These are phyloP conservation scores for Hydraecia micacea DNA, from an alignment of 2,888 invertebrate genomes.

Conservation along the genomic window DNA sequence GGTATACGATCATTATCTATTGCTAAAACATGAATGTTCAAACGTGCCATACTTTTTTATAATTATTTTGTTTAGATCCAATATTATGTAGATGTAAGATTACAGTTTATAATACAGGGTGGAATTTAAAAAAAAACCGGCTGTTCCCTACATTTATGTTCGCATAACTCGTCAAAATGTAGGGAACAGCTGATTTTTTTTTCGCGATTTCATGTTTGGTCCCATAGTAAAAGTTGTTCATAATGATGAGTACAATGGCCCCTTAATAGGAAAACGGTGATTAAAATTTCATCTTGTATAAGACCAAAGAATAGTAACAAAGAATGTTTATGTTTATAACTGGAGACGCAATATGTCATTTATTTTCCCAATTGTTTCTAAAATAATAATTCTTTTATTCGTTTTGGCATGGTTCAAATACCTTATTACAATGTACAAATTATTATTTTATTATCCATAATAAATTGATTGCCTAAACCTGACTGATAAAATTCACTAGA, in stretches of 20 bases:
- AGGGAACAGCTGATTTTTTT: too few species aligned
- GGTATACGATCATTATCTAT: not conserved
- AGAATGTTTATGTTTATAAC: slow-evolving; percentile 32
- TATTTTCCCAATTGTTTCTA: not conserved
- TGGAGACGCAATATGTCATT: slow-evolving; percentile 24
- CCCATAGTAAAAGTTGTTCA: too few species aligned
- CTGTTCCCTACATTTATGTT: too few species aligned
- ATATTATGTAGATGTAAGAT: slow-evolving; percentile 43
- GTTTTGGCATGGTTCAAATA: not conserved
- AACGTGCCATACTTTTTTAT: slow-evolving; percentile 14
- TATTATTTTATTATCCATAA: slow-evolving; percentile 8
- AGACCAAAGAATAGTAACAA: slow-evolving; percentile 53
- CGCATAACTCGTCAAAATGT: too few species aligned
- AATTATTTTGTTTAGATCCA: slow-evolving; percentile 14
- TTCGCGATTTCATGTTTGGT: too few species aligned
- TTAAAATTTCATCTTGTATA: too few species aligned
- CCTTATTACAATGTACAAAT: not conserved
- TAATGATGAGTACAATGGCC: too few species aligned
- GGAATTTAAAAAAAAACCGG: too few species aligned
- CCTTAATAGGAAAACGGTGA: too few species aligned
- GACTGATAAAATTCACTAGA: slow-evolving; percentile 13
- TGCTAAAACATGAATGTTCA: not conserved
- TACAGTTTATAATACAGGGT: slow-evolving; percentile 25
- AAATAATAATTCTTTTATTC: not conserved
- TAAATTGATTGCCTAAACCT: not conserved